Conservation (phyloP, 2,888 invertebrate genomes). For the Chrysomela aeneicollis region DNA sequence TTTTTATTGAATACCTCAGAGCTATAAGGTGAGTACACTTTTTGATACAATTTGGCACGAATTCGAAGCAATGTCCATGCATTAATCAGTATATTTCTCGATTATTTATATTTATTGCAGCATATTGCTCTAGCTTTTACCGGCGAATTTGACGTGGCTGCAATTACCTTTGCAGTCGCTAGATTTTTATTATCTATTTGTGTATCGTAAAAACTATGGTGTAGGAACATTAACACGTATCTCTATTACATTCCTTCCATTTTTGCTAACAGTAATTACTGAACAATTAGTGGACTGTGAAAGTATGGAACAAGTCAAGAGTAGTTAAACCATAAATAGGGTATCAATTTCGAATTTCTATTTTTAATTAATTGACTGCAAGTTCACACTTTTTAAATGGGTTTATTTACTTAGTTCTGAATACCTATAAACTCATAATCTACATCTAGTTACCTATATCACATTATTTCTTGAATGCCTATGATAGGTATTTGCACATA, state of each 20-base stretch:
- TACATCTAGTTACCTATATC: too few relatives aligned
- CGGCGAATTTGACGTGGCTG: slow-evolving; percentile 30
- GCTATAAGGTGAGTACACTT: slow-evolving; percentile 54
- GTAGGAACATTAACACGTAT: neutral
- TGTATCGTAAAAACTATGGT: neutral
- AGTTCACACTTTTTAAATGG: neutral
- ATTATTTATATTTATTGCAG: neutral
- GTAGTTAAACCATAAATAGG: slow-evolving; percentile 22
- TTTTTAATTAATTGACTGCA: slow-evolving; percentile 7
- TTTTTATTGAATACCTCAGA: slow-evolving; percentile 55
- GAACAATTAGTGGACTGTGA: slow-evolving; percentile 25
- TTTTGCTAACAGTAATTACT: slow-evolving; percentile 23
- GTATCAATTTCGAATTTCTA: slow-evolving; percentile 17
- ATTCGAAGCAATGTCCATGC: too few relatives aligned
- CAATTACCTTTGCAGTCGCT: too few relatives aligned
- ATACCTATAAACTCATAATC: too few relatives aligned
- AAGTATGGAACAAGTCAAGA: slow-evolving; percentile 23
- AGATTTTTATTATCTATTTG: slow-evolving; percentile 22
- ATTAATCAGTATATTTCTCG: neutral
- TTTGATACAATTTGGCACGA: neutral
- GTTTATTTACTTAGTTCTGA: too few relatives aligned
- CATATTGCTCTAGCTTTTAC: slow-evolving; percentile 9
- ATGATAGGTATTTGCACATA: too few relatives aligned
- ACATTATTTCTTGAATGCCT: too few relatives aligned
- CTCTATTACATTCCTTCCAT: slow-evolving; percentile 24